These are phyloP conservation scores for Vicugna pacos DNA, from an alignment of 2,113 vertebrate species.

Conservation along the genomic window DNA sequence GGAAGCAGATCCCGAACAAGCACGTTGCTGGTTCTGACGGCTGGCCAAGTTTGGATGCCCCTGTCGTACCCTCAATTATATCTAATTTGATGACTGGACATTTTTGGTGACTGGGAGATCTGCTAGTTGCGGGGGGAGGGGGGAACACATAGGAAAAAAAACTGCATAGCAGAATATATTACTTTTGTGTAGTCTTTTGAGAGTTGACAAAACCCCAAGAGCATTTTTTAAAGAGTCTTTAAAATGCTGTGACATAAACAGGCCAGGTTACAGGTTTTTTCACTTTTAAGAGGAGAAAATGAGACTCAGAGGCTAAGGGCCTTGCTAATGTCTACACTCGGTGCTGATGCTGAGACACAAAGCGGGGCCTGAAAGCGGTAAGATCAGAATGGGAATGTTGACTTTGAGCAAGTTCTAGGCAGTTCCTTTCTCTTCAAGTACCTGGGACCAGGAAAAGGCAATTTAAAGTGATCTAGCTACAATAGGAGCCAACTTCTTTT, in stretches of 20 bases:
- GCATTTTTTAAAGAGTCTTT: background rate
- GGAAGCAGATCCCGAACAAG: background rate
- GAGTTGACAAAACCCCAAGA: background rate
- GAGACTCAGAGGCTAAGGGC: background rate
- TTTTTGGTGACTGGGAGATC: background rate
- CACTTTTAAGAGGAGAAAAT: background rate
- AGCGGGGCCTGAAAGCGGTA: background rate
- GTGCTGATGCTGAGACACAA: background rate
- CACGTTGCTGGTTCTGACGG: background rate
- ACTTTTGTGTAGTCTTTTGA: background rate
- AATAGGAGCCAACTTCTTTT: background rate
- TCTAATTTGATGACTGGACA: conserved; percentile 19
- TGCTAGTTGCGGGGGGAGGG: background rate
- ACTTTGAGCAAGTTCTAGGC: background rate
- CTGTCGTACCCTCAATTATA: background rate
- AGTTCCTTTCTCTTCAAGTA: background rate
- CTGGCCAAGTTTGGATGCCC: background rate
- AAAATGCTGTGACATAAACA: background rate
- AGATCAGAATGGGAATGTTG: background rate
- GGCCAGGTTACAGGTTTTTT: background rate
- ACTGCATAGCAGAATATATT: background rate
- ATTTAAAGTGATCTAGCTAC: conserved; percentile 9
- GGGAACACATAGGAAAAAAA: background rate
- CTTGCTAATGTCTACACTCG: conserved; percentile 10
- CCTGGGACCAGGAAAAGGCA: background rate